Conservation (phyloP, 2,797 vertebrate species). For the Brotogeris chrysoptera region DNA sequence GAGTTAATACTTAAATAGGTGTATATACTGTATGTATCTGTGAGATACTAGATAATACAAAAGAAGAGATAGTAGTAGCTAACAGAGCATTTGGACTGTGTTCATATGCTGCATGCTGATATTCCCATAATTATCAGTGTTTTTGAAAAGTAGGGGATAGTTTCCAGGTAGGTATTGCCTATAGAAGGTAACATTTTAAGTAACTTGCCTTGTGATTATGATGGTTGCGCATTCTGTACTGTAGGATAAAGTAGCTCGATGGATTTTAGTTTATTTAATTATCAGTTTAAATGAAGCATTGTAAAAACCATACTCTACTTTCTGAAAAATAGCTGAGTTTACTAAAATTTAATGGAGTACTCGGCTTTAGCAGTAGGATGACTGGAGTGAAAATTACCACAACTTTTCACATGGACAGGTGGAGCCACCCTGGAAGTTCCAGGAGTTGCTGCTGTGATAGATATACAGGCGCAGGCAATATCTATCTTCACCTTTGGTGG, state of each 20-base stretch:
- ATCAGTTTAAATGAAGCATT: background rate
- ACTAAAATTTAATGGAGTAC: background rate
- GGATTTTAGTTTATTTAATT: background rate
- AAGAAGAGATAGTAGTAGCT: background rate
- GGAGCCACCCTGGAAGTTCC: background rate
- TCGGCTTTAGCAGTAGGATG: background rate
- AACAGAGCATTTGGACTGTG: background rate
- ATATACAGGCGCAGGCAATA: background rate
- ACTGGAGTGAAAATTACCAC: background rate
- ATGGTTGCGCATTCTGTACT: background rate
- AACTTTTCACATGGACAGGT: background rate
- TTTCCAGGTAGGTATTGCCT: background rate
- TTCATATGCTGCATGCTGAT: background rate
- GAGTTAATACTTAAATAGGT: background rate
- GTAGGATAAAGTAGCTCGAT: background rate
- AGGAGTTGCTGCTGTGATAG: background rate
- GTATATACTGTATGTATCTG: background rate
- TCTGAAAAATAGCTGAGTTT: background rate
- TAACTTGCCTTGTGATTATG: background rate
- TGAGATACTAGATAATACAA: background rate
- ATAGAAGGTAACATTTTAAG: background rate
- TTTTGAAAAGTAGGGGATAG: background rate
- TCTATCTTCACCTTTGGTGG: background rate
- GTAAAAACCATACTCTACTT: background rate
- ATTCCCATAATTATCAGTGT: fast-evolving